Evolutionary conservation across 2,797 vertebrate genomes (phyloP), one percentile per base, ranked within the genome.

Genomic region (Esox masquinongy): DNA sequence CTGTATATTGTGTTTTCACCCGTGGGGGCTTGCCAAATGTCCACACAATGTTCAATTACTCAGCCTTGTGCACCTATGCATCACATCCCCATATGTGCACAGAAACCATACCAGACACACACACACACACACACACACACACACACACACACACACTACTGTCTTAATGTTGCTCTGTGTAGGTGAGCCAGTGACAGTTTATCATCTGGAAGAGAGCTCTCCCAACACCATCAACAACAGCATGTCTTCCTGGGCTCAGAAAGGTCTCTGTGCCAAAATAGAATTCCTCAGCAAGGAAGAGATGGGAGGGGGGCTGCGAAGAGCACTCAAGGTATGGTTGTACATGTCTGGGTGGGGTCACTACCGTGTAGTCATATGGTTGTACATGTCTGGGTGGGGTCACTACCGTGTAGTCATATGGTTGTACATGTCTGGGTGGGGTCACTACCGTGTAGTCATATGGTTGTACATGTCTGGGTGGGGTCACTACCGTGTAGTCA

Each of bases 271-370:
- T 86, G 98, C 97, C 81, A 99, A 99, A 91, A 99, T 99, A 6
- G 98, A 99, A 74, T 99, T 99, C 88, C 93, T 99, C 79, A 99
- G 98, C 90, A 99, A 98, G 88, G 98, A 99, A 86, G 97, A 99
- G 91, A 99, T 99, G 97, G 97, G 97, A 1, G 98, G 98, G 9
- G 98, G 98, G 24, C 93, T 99, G 80, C 89, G 98, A 9, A 92
- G 97, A 80, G 98, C 98, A 53, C 96, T 99, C 67, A 99, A 99
- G 92, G 53, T 59, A 59, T 2, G 19, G n/a, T 12, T n/a, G 50
- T 16, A 34, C 74, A 4, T 99, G 85, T 59, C 17, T 8, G 49
- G 14, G 9, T 56, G 53, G 7, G 19, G 53, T 56, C 53, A 22
- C 19, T 56, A 99, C 97, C 0, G 97, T 99, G 85, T 99, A 99